Percentiles rank a stretch among this genome's conserved stretches.
These are phyloP conservation scores for Pseudochirops cupreus DNA, from an alignment of 2,797 vertebrate genomes.

Conservation along the genomic window DNA sequence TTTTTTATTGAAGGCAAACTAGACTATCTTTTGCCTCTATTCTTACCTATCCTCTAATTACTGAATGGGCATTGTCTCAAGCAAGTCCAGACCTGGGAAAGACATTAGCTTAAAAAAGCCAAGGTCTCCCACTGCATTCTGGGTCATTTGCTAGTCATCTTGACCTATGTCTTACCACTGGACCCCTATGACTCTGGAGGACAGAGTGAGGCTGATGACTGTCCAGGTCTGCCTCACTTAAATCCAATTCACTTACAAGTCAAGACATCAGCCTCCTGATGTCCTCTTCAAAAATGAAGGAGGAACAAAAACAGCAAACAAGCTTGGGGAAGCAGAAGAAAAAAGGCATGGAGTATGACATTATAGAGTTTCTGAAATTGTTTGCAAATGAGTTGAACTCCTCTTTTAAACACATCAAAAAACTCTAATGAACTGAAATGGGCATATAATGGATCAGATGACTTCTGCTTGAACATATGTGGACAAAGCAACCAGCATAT, in stretches of 20 bases:
- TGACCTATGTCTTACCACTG: not conserved
- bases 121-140: not conserved
- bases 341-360: not conserved
- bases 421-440: not conserved
- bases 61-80: not conserved
- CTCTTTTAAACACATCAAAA: not conserved
- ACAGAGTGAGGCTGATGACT: not conserved
- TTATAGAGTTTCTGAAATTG: not conserved
- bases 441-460: not conserved
- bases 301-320: not conserved
- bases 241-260: not conserved
- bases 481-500: not conserved
- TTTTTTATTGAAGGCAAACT: too few relatives aligned
- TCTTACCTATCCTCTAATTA: too few relatives aligned
- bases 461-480: not conserved
- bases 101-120: too few relatives aligned
- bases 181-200: not conserved
- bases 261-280: not conserved
- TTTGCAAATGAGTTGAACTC: not conserved
- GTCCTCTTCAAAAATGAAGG: not conserved
- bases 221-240: not conserved
- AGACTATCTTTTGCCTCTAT: too few relatives aligned
- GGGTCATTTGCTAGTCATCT: not conserved
- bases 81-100: not conserved
- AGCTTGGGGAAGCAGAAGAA: not conserved